Conservation (phyloP, 2,888 invertebrate genomes). For the Chloroclystis v-ata region DNA sequence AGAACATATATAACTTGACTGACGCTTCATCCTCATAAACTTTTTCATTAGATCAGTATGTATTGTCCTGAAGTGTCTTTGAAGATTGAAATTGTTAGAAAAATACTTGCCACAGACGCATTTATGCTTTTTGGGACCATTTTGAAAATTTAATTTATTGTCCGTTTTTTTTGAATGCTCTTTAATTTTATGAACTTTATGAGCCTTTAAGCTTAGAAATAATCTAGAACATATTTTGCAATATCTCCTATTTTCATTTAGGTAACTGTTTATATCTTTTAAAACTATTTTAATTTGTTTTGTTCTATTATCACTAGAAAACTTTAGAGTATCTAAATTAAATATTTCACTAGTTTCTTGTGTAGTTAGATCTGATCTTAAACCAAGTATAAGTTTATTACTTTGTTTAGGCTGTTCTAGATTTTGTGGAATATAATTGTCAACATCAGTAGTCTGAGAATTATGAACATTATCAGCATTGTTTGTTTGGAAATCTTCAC, state of each 20-base stretch:
- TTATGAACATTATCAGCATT: slow-evolving; percentile 1
- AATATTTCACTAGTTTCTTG: slow-evolving; percentile 5
- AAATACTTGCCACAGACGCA: slow-evolving; percentile 35
- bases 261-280: slow-evolving; percentile 40
- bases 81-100: slow-evolving; percentile 26
- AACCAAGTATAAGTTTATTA: slow-evolving; percentile 52
- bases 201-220: slow-evolving; percentile 38
- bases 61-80: slow-evolving; percentile 34
- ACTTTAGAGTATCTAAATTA: no score
- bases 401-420: slow-evolving; percentile 15
- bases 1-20: slow-evolving; percentile 4
- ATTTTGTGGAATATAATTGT: neutral
- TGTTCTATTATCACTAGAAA: no score
- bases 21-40: neutral
- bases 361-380: slow-evolving; percentile 39
- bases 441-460: neutral
- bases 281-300: slow-evolving; percentile 35
- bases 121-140: neutral
- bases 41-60: slow-evolving; percentile 20
- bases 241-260: slow-evolving; percentile 45
- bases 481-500: slow-evolving; percentile 3
- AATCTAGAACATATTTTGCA: slow-evolving; percentile 52
- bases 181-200: slow-evolving; percentile 32
- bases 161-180: slow-evolving; percentile 20
- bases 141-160: neutral